Evolutionary conservation across 2,888 invertebrate species (phyloP).

Genomic region (Lacanobia oleracea): DNA sequence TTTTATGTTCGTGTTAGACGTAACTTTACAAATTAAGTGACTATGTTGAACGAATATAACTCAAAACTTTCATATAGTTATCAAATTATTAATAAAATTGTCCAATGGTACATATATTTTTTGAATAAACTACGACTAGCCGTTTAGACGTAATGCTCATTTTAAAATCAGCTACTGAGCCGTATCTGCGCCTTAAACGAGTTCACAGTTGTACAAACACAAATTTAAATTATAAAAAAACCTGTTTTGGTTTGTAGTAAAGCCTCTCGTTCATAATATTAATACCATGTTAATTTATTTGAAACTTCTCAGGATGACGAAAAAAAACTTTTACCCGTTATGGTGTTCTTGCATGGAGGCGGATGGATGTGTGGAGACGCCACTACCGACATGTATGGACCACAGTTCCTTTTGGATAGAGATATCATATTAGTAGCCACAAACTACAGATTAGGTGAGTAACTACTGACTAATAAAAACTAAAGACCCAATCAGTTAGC

Average conservation of each 20-base stretch:
- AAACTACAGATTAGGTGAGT: conserved; percentile 92
- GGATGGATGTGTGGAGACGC: conserved; percentile 94
- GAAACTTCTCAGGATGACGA: conserved; percentile 68
- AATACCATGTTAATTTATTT: background rate
- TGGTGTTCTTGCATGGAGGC: conserved; percentile 94
- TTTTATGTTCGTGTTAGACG: too few relatives aligned
- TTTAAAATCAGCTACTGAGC: too few relatives aligned
- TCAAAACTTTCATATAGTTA: too few relatives aligned
- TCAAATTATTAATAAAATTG: too few relatives aligned
- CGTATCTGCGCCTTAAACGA: background rate
- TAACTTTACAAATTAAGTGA: too few relatives aligned
- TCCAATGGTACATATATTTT: too few relatives aligned
- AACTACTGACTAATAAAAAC: background rate
- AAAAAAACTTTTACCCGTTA: conserved; percentile 90
- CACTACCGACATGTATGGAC: conserved; percentile 92
- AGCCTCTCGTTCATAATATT: background rate
- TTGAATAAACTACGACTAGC: too few relatives aligned
- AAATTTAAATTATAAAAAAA: conserved; percentile 26
- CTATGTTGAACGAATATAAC: too few relatives aligned
- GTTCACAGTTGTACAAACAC: conserved; percentile 12
- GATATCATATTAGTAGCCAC: conserved; percentile 93
- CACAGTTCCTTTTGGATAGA: conserved; percentile 92
- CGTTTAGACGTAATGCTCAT: too few relatives aligned
- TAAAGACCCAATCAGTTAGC: background rate
- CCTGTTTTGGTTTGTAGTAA: background rate